phyloP scores from a whole-genome alignment of 2,113 vertebrate genomes.

The Choloepus hoffmanni region DNA sequence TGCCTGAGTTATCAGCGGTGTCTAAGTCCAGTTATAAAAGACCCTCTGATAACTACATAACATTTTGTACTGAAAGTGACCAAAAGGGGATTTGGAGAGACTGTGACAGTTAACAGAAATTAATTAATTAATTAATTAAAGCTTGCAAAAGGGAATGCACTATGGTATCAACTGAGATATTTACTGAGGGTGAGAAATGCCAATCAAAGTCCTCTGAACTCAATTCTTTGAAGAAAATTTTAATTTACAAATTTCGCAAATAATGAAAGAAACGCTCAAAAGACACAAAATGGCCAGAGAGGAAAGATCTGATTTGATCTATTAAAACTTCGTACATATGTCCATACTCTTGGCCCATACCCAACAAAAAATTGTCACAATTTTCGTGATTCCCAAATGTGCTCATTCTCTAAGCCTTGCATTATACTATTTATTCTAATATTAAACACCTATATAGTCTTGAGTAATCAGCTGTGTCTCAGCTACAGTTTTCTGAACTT shows the following conservation, averaged over 20 bases:
- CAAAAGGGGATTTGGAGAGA: slow-evolving; percentile 46
- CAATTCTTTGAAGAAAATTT: slow-evolving; percentile 39
- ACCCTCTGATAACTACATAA: slow-evolving; percentile 16
- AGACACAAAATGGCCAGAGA: background rate
- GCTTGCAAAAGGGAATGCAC: background rate
- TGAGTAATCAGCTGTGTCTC: background rate
- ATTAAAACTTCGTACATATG: background rate
- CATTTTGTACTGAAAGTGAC: slow-evolving; percentile 15
- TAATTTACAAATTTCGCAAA: slow-evolving; percentile 17
- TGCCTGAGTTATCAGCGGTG: background rate
- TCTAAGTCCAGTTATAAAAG: slow-evolving; percentile 43
- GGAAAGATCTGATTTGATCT: background rate
- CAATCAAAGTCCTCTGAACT: background rate
- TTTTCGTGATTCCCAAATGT: background rate
- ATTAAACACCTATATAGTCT: background rate
- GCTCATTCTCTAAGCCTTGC: background rate
- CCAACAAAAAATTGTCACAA: background rate
- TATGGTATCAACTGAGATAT: background rate
- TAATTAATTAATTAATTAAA: background rate
- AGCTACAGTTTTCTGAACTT: slow-evolving; percentile 12
- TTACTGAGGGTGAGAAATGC: background rate
- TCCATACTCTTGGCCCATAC: background rate
- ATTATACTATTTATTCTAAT: background rate
- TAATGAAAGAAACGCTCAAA: background rate
- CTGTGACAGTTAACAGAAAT: slow-evolving; percentile 52